Evolutionary conservation across 2,888 invertebrate genomes (phyloP).

Genomic region (Acronicta psi): DNA sequence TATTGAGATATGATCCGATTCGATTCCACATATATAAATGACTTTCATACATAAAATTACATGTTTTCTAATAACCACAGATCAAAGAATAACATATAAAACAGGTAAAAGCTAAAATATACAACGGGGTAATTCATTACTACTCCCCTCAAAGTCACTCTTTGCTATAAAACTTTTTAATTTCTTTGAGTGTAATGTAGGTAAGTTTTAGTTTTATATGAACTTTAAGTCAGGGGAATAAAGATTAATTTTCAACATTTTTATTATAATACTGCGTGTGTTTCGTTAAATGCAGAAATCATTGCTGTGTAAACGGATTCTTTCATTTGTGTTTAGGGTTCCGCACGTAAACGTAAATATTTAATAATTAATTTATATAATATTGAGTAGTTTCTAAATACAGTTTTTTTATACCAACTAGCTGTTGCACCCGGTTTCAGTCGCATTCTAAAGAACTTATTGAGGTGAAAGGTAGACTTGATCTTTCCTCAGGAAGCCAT

Average conservation of each 20-base stretch:
- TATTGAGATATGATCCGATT: too few relatives aligned
- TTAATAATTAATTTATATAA: not conserved
- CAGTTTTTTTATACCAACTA: too few relatives aligned
- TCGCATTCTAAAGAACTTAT: too few relatives aligned
- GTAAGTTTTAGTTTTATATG: slow-evolving; percentile 17
- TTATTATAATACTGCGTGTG: slow-evolving; percentile 46
- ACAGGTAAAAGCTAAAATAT: slow-evolving; percentile 10
- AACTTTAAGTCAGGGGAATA: slow-evolving; percentile 38
- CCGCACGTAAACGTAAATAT: slow-evolving; percentile 20
- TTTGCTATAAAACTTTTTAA: slow-evolving; percentile 52
- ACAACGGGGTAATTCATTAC: slow-evolving; percentile 55
- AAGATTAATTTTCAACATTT: slow-evolving; percentile 33
- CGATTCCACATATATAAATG: slow-evolving; percentile 1
- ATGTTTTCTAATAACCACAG: slow-evolving; percentile 24
- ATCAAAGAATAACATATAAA: slow-evolving; percentile 38
- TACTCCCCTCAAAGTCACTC: slow-evolving; percentile 38
- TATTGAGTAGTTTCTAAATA: too few relatives aligned
- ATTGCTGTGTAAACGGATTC: slow-evolving; percentile 61
- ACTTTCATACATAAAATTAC: not conserved
- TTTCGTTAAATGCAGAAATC: slow-evolving; percentile 57
- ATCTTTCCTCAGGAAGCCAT: too few relatives aligned
- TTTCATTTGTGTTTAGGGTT: slow-evolving; percentile 57
- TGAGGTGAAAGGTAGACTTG: too few relatives aligned
- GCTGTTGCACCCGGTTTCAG: too few relatives aligned
- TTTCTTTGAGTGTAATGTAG: slow-evolving; percentile 44